phyloP scores from a whole-genome alignment of 2,888 invertebrate genomes.

The Leptopilina drosophilae region DNA sequence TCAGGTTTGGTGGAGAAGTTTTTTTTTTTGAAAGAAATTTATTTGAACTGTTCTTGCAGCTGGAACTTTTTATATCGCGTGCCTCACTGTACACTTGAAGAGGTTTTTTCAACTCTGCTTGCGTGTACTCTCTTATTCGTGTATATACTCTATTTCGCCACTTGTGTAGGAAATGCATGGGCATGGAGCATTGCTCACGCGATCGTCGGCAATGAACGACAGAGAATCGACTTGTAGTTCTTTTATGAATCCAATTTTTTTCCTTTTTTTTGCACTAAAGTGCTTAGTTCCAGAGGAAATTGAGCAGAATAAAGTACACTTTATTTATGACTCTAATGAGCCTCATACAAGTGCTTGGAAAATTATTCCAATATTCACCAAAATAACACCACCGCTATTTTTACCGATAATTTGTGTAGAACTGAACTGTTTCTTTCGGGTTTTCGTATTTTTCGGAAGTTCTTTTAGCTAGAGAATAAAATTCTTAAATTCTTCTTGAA shows the following conservation, averaged over 20 bases:
- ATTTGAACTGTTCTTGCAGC: conserved; percentile 23
- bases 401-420: too few species aligned
- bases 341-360: neutral
- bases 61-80: conserved; percentile 26
- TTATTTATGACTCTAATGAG: conserved; percentile 11
- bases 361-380: neutral
- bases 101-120: conserved; percentile 28
- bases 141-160: conserved; percentile 35
- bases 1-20: neutral
- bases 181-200: conserved; percentile 52
- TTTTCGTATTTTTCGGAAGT: too few species aligned
- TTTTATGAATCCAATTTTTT: conserved; percentile 35
- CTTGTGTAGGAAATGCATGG: conserved; percentile 50
- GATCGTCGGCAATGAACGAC: conserved; percentile 42
- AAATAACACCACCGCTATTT: neutral
- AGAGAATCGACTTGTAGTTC: conserved; percentile 29
- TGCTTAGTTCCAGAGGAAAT: conserved; percentile 22
- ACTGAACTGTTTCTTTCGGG: too few species aligned
- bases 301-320: conserved; percentile 34
- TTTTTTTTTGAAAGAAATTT: neutral
- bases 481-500: too few species aligned
- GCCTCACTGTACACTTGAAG: conserved; percentile 22
- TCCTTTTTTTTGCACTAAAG: conserved; percentile 4
- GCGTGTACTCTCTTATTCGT: conserved; percentile 4
- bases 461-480: too few species aligned